Base-by-base conservation (phyloP, 1,140 invertebrate genomes). In the Cherax destructor region DNA sequence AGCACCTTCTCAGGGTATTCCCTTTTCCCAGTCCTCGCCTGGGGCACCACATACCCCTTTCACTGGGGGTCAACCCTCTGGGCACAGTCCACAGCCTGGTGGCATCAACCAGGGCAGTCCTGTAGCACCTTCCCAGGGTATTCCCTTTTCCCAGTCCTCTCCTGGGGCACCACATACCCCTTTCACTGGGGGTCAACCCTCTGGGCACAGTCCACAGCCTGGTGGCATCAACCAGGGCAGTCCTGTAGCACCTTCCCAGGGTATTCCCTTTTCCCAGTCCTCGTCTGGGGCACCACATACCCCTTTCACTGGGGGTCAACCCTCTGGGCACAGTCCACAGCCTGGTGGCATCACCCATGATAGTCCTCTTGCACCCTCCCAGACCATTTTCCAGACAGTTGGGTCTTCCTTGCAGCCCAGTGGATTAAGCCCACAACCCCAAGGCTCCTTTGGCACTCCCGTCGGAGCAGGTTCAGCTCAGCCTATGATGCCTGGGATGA, bases 311-410 rank as follows among this genome's bases (percentile, higher is more conserved):
- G 61, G 61, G 10, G 13, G 61, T 16, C 61, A 9, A 30, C 30
- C 81, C 13, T 11, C 59, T n/a, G 59, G 59, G 3, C 81, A 30
- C 13, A 89, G 80, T 6, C 80, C 87, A 18, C 77, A 79, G 76
- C 47, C 88, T 30, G 72, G 83, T 30, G 72, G 49, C 74, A 56
- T 91, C 24, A 91, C 72, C 83, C 88, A 78, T n/a, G n/a, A n/a
- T n/a, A n/a, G n/a, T n/a, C 83, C 88, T 18, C 76, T 80, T 21
- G 52, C 83, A 16, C 88, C 83, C 18, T 16, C 30, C 18, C 88
- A 78, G 41, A 41, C 47, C 30, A 7, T 5, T 61, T 41, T 11
- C 61, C 61, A 72, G 56, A n/a, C 83, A 41, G 30, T 2, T 41
- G 30, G 30, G 30, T 16, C 56, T 10, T 59, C 16, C 56, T 59